phyloP scores from a whole-genome alignment of 37 sponge, comb jelly and placozoan genomes.

The Tethya wilhelma region DNA sequence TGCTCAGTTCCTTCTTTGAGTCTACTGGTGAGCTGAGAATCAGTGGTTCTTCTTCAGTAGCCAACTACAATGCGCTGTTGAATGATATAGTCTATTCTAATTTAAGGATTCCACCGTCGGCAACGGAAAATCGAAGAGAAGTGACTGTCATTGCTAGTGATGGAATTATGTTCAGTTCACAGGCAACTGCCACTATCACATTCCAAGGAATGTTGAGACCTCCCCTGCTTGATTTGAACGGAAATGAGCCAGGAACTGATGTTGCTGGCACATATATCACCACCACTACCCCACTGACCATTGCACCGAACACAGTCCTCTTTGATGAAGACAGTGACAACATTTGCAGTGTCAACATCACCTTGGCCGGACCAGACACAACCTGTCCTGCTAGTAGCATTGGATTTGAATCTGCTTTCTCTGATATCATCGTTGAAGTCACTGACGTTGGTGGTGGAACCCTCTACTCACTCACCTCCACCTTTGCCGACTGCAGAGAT shows the following conservation, averaged over 20 bases:
- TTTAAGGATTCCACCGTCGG: constrained; percentile 21
- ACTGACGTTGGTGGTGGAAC: background rate
- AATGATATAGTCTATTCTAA: constrained; percentile 43
- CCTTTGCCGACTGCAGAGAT: constrained; percentile 30
- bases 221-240: constrained; percentile 62
- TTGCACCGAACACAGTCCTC: constrained; percentile 39
- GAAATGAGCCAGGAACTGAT: constrained; percentile 4
- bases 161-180: background rate
- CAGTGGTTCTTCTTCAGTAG: constrained; percentile 35
- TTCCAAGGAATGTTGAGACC: constrained; percentile 6
- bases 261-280: constrained; percentile 13
- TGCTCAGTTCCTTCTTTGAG: constrained; percentile 5
- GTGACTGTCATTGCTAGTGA: constrained; percentile 33
- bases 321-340: constrained; percentile 43
- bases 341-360: constrained; percentile 29
- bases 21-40: constrained; percentile 32
- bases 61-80: constrained; percentile 38
- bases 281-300: constrained; percentile 26
- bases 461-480: constrained; percentile 16
- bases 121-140: constrained; percentile 17
- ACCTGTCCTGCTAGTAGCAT: constrained; percentile 28
- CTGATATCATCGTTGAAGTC: constrained; percentile 35
- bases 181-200: constrained; percentile 26
- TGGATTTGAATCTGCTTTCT: constrained; percentile 23
- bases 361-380: constrained; percentile 6